Evolutionary conservation across 1,140 invertebrate genomes (phyloP), one percentile per base, ranked within the genome.

Genomic region (Drosophila carrolli): DNA sequence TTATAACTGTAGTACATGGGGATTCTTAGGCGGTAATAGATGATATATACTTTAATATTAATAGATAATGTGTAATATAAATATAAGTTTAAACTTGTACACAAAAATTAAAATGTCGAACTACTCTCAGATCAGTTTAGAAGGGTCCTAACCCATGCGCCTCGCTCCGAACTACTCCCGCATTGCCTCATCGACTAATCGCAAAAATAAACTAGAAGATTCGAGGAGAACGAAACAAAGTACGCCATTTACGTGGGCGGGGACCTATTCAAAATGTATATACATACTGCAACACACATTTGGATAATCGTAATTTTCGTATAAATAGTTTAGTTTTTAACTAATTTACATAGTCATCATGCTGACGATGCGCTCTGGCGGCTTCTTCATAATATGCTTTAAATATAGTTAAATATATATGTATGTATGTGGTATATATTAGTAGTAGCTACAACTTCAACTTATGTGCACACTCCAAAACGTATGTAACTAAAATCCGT

Each of bases 241-340:
- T 13, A 37, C 44, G 46, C 43, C 38, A 51, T 4, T 46, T 40
- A 16, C 60, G 44, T 29, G 51, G 41, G 32, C 10, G 43, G 27
- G 53, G 47, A 55, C 66, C 68, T 57, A 58, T 57, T 75, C 44
- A 75, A 75, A 75, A 76, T 76, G 62, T 76, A 76, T 76, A 68
- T 76, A 76, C 74, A 76, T 60, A 70, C 81, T 85, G 81, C 77
- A 84, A 84, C 76, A 78, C 81, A 85, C 77, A 81, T 76, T 82
- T 81, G 65, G 82, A 86, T 86, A 81, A 75, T 76, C 58, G 61
- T 81, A 79, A 29, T 76, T 76, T 51, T 81, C 63, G 78, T 78
- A 86, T 88, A 86, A 86, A 86, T 86, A 86, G 81, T 86, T 81
- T 88, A 88, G 83, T 88, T 88, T 88, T 88, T 89, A 88, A 88